Conservation (phyloP, 1,140 invertebrate genomes). For the Telenomus remus region DNA sequence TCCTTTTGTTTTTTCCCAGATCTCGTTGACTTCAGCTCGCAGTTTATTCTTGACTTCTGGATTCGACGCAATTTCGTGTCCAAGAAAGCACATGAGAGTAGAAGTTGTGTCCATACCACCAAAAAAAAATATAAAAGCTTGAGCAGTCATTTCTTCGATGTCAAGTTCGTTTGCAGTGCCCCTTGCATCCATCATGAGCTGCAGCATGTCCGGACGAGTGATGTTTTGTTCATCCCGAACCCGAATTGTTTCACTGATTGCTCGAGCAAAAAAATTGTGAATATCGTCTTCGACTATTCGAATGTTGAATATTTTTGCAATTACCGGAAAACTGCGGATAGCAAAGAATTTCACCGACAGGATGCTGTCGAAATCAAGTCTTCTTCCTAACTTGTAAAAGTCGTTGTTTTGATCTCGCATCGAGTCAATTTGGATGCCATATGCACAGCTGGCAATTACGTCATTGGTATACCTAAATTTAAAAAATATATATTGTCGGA, state of each 20-base stretch:
- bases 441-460: conserved; percentile 67
- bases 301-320: conserved; percentile 35
- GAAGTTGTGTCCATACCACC: conserved; percentile 84
- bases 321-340: conserved; percentile 14
- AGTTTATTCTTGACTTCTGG: conserved; percentile 79
- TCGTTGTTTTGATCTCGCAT: conserved; percentile 71
- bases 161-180: conserved; percentile 59
- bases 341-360: conserved; percentile 48
- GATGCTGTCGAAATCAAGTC: conserved; percentile 62
- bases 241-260: conserved; percentile 73
- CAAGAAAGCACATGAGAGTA: conserved; percentile 77
- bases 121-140: conserved; percentile 79
- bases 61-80: conserved; percentile 79
- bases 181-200: conserved; percentile 74
- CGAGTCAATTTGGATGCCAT: conserved; percentile 74
- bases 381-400: conserved; percentile 71
- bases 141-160: conserved; percentile 73
- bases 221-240: conserved; percentile 72
- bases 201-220: conserved; percentile 75
- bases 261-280: conserved; percentile 61
- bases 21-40: conserved; percentile 77
- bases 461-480: conserved; percentile 14
- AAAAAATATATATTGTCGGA: too few species aligned
- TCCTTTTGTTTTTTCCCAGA: conserved; percentile 74
- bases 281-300: conserved; percentile 31